These are phyloP conservation scores for Mastomys natalensis DNA, from an alignment of 2,113 vertebrate genomes.

Conservation along the genomic window DNA sequence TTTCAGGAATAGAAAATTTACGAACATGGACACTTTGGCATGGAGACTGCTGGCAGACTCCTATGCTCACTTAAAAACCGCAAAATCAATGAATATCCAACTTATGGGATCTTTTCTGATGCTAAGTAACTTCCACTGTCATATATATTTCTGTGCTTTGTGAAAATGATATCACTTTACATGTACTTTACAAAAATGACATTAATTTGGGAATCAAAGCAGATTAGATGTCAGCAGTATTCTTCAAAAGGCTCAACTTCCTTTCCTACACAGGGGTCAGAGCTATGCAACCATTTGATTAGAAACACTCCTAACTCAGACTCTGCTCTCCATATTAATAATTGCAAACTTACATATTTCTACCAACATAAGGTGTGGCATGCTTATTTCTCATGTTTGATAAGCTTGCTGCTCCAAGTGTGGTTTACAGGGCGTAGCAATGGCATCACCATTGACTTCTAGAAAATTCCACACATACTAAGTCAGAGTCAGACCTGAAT, in stretches of 20 bases:
- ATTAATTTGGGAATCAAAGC: neutral
- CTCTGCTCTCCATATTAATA: neutral
- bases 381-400: neutral
- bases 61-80: neutral
- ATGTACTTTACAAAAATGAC: neutral
- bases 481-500: neutral
- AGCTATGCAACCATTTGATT: neutral
- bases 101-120: conserved; percentile 9
- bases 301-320: neutral
- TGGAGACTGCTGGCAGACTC: neutral
- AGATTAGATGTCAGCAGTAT: neutral
- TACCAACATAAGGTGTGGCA: neutral
- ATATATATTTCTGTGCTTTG: neutral
- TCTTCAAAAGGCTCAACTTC: neutral
- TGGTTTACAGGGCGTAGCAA: fast-evolving
- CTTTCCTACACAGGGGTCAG: neutral
- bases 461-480: neutral
- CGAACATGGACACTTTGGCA: conserved; percentile 12
- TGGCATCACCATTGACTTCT: neutral
- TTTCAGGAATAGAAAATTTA: conserved; percentile 35
- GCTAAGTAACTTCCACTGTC: neutral
- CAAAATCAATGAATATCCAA: conserved; percentile 33
- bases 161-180: neutral
- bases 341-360: neutral
- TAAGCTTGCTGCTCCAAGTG: neutral